phyloP scores from a whole-genome alignment of 2,888 invertebrate species.

The Miltochrista miniata region DNA sequence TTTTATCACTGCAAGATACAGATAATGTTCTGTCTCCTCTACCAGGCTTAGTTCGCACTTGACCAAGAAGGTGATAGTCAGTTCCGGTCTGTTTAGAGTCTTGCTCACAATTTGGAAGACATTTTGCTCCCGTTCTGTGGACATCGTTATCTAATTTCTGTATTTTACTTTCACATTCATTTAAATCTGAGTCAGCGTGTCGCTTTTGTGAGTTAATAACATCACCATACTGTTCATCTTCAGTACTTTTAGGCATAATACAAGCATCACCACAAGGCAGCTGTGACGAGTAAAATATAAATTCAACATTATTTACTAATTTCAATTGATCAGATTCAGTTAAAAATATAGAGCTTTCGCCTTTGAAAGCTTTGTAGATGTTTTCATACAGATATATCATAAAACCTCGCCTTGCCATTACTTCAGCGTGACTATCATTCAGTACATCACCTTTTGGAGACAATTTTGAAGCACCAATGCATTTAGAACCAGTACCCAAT shows the following conservation, averaged over 20 bases:
- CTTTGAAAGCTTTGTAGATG: constrained; percentile 66
- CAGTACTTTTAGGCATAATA: constrained; percentile 86
- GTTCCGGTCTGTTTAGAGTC: constrained; percentile 84
- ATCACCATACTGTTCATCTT: constrained; percentile 57
- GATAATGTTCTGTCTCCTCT: constrained; percentile 94
- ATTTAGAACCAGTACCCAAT: constrained; percentile 96
- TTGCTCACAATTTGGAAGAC: constrained; percentile 79
- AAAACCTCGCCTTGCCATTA: constrained; percentile 92
- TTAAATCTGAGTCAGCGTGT: constrained; percentile 37
- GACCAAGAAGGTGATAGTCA: constrained; percentile 87
- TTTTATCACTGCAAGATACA: constrained; percentile 97
- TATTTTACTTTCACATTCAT: constrained; percentile 46
- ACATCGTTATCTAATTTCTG: constrained; percentile 60
- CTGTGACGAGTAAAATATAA: constrained; percentile 94
- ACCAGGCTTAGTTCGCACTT: constrained; percentile 94
- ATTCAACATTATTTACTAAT: constrained; percentile 84
- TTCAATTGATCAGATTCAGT: constrained; percentile 59
- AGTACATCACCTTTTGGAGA: constrained; percentile 87
- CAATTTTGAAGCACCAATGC: constrained; percentile 89
- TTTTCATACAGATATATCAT: constrained; percentile 89
- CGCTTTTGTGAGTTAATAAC: constrained; percentile 50
- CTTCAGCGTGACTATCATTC: constrained; percentile 97
- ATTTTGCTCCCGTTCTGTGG: constrained; percentile 96
- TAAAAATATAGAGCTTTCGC: constrained; percentile 58
- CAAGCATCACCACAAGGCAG: constrained; percentile 97